Evolutionary conservation across 2,888 invertebrate genomes (phyloP).

Genomic region (Apomyelois bistriatella): DNA sequence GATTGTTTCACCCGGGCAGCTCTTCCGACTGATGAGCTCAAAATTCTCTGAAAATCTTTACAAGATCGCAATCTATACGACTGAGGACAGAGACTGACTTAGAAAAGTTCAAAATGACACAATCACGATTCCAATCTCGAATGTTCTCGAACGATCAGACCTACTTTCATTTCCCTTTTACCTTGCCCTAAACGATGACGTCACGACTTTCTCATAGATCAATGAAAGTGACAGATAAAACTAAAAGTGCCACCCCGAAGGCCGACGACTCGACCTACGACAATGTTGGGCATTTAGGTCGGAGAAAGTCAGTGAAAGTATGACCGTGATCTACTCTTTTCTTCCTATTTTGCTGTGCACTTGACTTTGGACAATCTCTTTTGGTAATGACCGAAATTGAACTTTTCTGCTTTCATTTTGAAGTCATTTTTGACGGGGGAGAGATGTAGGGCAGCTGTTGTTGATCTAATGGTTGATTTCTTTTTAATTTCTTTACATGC

Average conservation of each 20-base stretch:
- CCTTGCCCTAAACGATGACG: conserved; percentile 43
- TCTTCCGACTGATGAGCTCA: background rate
- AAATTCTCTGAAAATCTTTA: background rate
- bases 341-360: conserved; percentile 57
- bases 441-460: conserved; percentile 15
- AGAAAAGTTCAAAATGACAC: background rate
- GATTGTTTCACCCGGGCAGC: no score
- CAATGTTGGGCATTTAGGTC: conserved; percentile 57
- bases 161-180: conserved; percentile 39
- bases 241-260: conserved; percentile 68
- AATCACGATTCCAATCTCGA: conserved; percentile 24
- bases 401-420: conserved; percentile 29
- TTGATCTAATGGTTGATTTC: conserved; percentile 14
- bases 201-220: conserved; percentile 58
- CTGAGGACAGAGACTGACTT: background rate
- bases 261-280: conserved; percentile 61
- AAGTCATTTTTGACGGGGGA: conserved; percentile 10
- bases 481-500: conserved; percentile 12
- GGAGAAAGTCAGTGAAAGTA: conserved; percentile 72
- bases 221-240: conserved; percentile 73
- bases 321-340: conserved; percentile 66
- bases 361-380: conserved; percentile 54
- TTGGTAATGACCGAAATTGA: conserved; percentile 25
- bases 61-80: background rate
- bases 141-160: conserved; percentile 20